Conservation (phyloP, 2,888 invertebrate species). For the Drosophila histrio region DNA sequence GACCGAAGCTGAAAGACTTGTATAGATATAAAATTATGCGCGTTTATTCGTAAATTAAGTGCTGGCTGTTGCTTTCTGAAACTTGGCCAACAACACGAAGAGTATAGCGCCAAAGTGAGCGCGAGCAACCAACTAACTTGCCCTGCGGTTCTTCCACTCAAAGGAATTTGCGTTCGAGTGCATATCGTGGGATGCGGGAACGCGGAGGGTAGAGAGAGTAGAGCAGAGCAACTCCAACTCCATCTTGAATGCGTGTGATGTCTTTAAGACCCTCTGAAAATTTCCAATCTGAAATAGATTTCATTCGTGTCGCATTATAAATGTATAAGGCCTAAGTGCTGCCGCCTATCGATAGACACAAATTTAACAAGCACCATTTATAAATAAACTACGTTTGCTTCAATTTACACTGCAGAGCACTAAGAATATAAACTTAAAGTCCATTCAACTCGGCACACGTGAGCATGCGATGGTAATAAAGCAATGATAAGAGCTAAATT, state of each 20-base stretch:
- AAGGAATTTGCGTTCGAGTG: conserved; percentile 63
- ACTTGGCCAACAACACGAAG: conserved; percentile 34
- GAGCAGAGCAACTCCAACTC: neutral
- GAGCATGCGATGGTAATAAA: conserved; percentile 36
- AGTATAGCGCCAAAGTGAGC: neutral
- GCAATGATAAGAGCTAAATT: conserved; percentile 50
- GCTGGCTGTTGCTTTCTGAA: conserved; percentile 72
- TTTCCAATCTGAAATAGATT: conserved; percentile 32
- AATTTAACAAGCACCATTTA: conserved; percentile 25
- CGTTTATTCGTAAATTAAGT: conserved; percentile 80
- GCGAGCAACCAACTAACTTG: conserved; percentile 57
- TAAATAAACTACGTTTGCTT: conserved; percentile 29
- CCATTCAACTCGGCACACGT: conserved; percentile 36
- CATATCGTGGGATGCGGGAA: conserved; percentile 19
- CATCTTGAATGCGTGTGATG: neutral
- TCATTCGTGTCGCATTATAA: conserved; percentile 57
- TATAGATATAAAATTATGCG: conserved; percentile 81
- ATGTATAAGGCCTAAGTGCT: conserved; percentile 71
- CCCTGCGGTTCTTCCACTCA: conserved; percentile 66
- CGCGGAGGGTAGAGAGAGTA: neutral
- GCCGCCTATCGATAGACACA: conserved; percentile 39
- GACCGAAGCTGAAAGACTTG: conserved; percentile 37
- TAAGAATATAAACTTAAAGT: conserved; percentile 10
- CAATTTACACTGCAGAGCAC: neutral
- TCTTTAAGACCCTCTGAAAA: conserved; percentile 2